These are phyloP conservation scores for Erythrolamprus reginae DNA, from an alignment of 2,113 vertebrate species.

Conservation along the genomic window DNA sequence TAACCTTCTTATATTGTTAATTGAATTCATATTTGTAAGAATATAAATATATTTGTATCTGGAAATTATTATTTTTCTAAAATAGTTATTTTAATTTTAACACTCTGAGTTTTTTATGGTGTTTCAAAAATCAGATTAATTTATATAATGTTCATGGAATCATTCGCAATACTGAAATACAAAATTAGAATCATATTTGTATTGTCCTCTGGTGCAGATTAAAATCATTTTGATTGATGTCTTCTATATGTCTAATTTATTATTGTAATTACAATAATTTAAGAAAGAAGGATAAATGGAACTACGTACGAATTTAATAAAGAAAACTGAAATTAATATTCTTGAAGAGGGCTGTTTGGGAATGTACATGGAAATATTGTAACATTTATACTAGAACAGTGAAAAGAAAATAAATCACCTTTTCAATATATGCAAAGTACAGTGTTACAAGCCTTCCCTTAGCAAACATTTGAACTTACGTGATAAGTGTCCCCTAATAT, in stretches of 20 bases:
- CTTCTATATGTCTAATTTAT: slow-evolving; percentile 56
- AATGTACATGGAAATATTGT: slow-evolving; percentile 61
- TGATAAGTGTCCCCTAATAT: no score
- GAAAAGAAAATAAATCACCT: slow-evolving; percentile 49
- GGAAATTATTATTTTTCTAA: not conserved
- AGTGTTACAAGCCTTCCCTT: no score
- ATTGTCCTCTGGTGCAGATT: slow-evolving; percentile 33
- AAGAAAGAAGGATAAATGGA: slow-evolving; percentile 62
- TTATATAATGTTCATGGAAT: slow-evolving; percentile 2
- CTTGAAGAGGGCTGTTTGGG: slow-evolving; percentile 38
- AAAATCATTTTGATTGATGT: slow-evolving; percentile 52
- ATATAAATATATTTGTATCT: slow-evolving; percentile 1
- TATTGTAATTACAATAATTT: slow-evolving; percentile 63
- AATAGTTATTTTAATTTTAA: slow-evolving; percentile 8
- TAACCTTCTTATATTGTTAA: not conserved
- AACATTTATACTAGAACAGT: slow-evolving; percentile 56
- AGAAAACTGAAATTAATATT: slow-evolving; percentile 71
- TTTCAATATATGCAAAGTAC: slow-evolving; percentile 58
- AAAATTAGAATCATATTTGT: slow-evolving; percentile 25
- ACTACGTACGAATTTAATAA: slow-evolving; percentile 69
- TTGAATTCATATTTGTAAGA: not conserved
- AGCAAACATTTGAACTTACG: no score
- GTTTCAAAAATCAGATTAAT: not conserved
- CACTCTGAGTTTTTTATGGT: slow-evolving; percentile 27
- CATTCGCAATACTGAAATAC: slow-evolving; percentile 50